phyloP scores from a whole-genome alignment of 1,140 invertebrate genomes.

The Nylanderia fulva region DNA sequence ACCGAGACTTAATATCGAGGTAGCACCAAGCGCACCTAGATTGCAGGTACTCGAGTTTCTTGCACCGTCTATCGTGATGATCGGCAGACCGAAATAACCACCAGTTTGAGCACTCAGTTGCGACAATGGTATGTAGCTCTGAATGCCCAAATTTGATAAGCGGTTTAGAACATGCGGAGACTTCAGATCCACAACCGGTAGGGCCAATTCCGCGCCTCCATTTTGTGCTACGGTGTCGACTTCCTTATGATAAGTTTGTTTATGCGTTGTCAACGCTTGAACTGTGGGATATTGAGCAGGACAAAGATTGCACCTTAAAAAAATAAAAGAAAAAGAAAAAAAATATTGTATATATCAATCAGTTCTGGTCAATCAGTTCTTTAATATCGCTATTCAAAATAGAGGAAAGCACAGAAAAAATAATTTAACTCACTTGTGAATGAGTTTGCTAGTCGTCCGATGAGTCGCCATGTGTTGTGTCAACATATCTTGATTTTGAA shows the following conservation, averaged over 20 bases:
- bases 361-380: not conserved
- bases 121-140: slow-evolving; percentile 90
- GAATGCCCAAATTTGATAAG: slow-evolving; percentile 89
- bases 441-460: slow-evolving; percentile 84
- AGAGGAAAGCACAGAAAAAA: not conserved
- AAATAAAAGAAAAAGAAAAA: slow-evolving; percentile 38
- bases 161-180: slow-evolving; percentile 88
- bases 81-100: slow-evolving; percentile 90
- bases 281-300: slow-evolving; percentile 90
- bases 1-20: slow-evolving; percentile 89
- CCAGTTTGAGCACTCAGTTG: slow-evolving; percentile 88
- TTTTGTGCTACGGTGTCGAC: slow-evolving; percentile 80
- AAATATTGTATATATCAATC: slow-evolving; percentile 39
- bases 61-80: slow-evolving; percentile 89
- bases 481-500: slow-evolving; percentile 85
- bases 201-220: slow-evolving; percentile 87
- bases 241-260: slow-evolving; percentile 89
- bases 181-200: slow-evolving; percentile 91
- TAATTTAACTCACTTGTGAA: slow-evolving; percentile 82
- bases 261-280: slow-evolving; percentile 89
- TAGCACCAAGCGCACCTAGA: slow-evolving; percentile 88
- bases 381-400: not conserved
- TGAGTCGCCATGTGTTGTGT: slow-evolving; percentile 85
- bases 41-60: slow-evolving; percentile 88
- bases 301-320: slow-evolving; percentile 90